Conservation (phyloP, 2,797 vertebrate species). For the Thalassophryne amazonica region DNA sequence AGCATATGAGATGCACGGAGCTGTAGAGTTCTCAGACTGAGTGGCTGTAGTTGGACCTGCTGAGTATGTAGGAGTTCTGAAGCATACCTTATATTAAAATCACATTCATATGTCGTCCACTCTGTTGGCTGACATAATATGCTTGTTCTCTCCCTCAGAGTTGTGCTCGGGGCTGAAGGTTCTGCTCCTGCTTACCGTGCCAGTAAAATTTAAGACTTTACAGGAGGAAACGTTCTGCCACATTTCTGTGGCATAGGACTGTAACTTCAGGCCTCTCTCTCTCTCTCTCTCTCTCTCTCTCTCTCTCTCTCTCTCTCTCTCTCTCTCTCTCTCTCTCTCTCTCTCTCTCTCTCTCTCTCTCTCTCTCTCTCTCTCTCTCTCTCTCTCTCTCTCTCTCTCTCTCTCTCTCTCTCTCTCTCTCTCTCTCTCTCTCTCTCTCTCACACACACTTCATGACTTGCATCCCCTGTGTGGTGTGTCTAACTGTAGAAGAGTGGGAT, state of each 20-base stretch:
- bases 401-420: neutral
- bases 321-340: neutral
- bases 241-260: conserved; percentile 23
- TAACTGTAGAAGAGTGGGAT: conserved; percentile 15
- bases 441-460: conserved; percentile 29
- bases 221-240: conserved; percentile 44
- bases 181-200: conserved; percentile 40
- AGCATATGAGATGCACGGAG: conserved; percentile 1
- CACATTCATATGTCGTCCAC: conserved; percentile 32
- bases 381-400: conserved; percentile 3
- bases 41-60: conserved; percentile 1
- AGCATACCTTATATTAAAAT: conserved; percentile 33
- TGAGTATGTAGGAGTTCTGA: conserved; percentile 37
- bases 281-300: conserved; percentile 5
- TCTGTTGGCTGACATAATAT: conserved; percentile 51
- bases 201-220: conserved; percentile 40
- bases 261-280: conserved; percentile 10
- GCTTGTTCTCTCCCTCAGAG: conserved; percentile 30
- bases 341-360: conserved; percentile 1
- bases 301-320: neutral
- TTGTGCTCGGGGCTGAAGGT: conserved; percentile 37
- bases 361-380: neutral
- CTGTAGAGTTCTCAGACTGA: conserved; percentile 11
- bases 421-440: neutral
- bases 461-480: conserved; percentile 39